Percentiles rank a stretch among this genome's conserved stretches.
These are phyloP conservation scores for Ormia ochracea DNA, from an alignment of 2,888 invertebrate genomes.

Conservation along the genomic window DNA sequence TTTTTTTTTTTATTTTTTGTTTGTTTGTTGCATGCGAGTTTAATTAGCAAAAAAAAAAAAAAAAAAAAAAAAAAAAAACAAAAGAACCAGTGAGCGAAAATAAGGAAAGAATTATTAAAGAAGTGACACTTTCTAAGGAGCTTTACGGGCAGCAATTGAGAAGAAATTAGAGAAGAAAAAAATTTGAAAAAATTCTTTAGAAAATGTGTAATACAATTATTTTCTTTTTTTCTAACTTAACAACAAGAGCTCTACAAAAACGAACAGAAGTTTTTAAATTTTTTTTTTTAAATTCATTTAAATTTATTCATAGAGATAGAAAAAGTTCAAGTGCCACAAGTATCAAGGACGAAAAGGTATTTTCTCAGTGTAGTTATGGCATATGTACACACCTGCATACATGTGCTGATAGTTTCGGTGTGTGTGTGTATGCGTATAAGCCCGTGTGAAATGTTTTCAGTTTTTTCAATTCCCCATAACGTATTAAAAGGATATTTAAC, in stretches of 20 bases:
- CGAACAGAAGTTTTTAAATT: conserved; percentile 15
- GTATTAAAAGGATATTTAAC: conserved; percentile 6
- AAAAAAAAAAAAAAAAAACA: too few species aligned
- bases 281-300: neutral
- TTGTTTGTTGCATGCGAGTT: conserved; percentile 59
- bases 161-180: conserved; percentile 1
- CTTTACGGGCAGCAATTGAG: conserved; percentile 4
- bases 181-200: conserved; percentile 7
- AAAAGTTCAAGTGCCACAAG: neutral
- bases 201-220: neutral
- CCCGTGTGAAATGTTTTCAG: neutral
- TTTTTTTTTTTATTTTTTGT: conserved; percentile 29
- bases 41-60: conserved; percentile 52
- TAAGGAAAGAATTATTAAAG: conserved; percentile 8
- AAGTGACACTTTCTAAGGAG: conserved; percentile 44
- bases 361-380: neutral
- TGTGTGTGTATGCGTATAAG: neutral
- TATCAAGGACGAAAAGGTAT: conserved; percentile 31
- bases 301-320: neutral
- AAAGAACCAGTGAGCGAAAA: neutral
- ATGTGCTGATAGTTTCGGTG: neutral
- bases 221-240: conserved; percentile 10
- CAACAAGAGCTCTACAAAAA: neutral
- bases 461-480: neutral
- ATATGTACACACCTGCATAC: neutral